These are phyloP conservation scores for Celastrina argiolus DNA, from an alignment of 2,888 invertebrate genomes.

Conservation along the genomic window DNA sequence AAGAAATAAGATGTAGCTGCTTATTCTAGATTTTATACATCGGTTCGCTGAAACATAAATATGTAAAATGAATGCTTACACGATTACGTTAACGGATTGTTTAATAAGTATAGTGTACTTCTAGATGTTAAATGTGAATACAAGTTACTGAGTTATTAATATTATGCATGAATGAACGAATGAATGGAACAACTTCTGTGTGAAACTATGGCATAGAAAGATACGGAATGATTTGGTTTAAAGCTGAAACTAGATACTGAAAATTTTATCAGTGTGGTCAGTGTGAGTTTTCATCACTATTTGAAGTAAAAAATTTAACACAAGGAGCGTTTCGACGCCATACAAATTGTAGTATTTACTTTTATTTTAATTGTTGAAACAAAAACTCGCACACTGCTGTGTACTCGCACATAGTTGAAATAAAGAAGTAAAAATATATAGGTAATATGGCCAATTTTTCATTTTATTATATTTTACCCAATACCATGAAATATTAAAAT, in stretches of 20 bases:
- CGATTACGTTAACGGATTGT: constrained; percentile 20
- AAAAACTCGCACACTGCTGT: too few species aligned
- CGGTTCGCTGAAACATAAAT: constrained; percentile 3
- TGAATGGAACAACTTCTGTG: neutral
- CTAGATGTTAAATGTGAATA: neutral
- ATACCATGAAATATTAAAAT: too few species aligned
- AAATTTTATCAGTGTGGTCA: neutral
- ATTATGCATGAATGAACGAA: neutral
- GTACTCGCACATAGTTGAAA: too few species aligned
- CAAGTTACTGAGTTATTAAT: neutral
- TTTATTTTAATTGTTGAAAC: too few species aligned
- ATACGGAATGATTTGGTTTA: neutral
- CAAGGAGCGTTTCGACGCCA: too few species aligned
- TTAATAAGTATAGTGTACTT: constrained; percentile 21
- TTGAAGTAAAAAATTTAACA: too few species aligned
- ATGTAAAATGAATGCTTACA: constrained; percentile 19
- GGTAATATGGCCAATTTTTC: too few species aligned
- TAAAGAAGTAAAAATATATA: too few species aligned
- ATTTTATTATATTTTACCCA: too few species aligned
- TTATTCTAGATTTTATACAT: neutral
- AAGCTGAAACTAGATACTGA: neutral
- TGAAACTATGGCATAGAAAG: neutral
- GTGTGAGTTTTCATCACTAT: too few species aligned
- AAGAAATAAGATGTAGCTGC: neutral
- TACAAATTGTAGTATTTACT: too few species aligned